These are phyloP conservation scores for Sinonovacula constricta DNA, from an alignment of 1,140 invertebrate species.

Conservation along the genomic window DNA sequence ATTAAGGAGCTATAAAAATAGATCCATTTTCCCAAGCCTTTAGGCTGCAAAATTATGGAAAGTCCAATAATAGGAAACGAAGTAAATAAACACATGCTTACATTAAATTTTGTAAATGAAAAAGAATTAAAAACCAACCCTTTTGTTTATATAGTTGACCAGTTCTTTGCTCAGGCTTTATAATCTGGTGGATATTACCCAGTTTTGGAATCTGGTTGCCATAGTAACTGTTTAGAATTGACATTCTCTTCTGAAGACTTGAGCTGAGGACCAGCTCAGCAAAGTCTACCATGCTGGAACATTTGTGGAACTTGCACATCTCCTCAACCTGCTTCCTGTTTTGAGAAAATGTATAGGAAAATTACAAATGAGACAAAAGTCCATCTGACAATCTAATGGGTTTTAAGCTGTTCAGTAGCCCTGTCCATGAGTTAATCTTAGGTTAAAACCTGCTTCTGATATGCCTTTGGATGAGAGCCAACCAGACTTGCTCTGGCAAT, in stretches of 20 bases:
- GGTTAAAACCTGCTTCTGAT: too few relatives aligned
- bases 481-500: too few relatives aligned
- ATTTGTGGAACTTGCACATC: slow-evolving; percentile 1
- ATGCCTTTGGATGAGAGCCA: too few relatives aligned
- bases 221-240: slow-evolving; percentile 27
- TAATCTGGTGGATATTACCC: neutral
- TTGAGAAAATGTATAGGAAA: neutral
- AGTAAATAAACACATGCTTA: too few relatives aligned
- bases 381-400: too few relatives aligned
- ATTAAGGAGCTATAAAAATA: neutral
- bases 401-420: too few relatives aligned
- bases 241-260: slow-evolving; percentile 12
- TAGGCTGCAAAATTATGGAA: too few relatives aligned
- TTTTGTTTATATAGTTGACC: neutral
- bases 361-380: neutral
- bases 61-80: too few relatives aligned
- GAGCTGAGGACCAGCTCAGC: slow-evolving; percentile 21
- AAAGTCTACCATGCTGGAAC: slow-evolving; percentile 28
- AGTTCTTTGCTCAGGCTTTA: neutral
- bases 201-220: slow-evolving; percentile 9
- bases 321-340: slow-evolving; percentile 41
- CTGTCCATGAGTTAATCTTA: too few relatives aligned
- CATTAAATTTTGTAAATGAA: neutral
- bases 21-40: neutral
- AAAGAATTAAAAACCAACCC: neutral